Percentiles rank a stretch among this genome's conserved stretches.
phyloP scores from a whole-genome alignment of 2,797 vertebrate species.

The Darevskia nairensis region DNA sequence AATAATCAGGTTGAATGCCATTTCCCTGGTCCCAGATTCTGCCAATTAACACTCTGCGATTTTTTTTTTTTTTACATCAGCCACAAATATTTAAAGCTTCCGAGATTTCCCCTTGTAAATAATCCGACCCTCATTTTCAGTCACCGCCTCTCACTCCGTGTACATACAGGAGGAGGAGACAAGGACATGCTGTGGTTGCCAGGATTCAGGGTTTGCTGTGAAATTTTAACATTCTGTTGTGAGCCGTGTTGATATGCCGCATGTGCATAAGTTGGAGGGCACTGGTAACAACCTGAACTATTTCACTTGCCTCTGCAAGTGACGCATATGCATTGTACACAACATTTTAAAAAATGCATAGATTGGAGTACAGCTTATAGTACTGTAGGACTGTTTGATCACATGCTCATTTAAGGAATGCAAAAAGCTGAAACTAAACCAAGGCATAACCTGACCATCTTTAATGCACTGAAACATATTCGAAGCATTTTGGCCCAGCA shows the following conservation, averaged over 20 bases:
- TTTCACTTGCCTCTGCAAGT: constrained; percentile 31
- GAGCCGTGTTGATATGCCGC: constrained; percentile 27
- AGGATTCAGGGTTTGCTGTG: constrained; percentile 15
- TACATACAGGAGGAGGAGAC: background rate
- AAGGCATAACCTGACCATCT: background rate
- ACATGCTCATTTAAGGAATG: background rate
- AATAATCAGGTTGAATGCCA: background rate
- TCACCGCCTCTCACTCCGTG: background rate
- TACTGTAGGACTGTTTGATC: background rate
- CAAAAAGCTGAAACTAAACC: background rate
- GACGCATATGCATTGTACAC: background rate
- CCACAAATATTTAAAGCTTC: background rate
- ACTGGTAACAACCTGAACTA: constrained; percentile 35
- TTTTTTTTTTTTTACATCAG: background rate
- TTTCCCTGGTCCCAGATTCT: background rate
- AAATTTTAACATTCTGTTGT: constrained; percentile 28
- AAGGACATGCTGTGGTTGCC: background rate
- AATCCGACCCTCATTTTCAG: background rate
- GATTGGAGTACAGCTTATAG: background rate
- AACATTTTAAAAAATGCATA: background rate
- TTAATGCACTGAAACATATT: background rate
- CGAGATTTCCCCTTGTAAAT: constrained; percentile 22
- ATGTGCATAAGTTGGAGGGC: constrained; percentile 2
- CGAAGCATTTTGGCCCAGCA: background rate
- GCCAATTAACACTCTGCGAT: background rate